These are phyloP conservation scores for Mus pahari DNA, from an alignment of 2,113 vertebrate genomes.

Conservation along the genomic window DNA sequence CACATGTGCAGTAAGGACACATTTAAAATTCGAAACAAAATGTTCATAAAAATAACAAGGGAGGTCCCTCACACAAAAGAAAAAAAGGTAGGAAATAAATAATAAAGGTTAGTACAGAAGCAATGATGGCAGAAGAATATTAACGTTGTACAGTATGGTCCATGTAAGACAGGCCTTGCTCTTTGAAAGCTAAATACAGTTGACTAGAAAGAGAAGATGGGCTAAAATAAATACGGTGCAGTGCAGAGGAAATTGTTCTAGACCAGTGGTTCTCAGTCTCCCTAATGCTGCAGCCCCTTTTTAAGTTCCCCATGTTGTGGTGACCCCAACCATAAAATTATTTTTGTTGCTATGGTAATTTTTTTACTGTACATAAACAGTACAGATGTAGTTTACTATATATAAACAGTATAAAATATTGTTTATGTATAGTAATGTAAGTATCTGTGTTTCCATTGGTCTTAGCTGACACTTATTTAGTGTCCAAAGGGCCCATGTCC, in stretches of 20 bases:
- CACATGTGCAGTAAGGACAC: constrained; percentile 8
- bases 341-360: background rate
- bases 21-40: background rate
- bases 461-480: background rate
- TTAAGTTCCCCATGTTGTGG: background rate
- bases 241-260: background rate
- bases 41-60: background rate
- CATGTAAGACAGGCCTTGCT: background rate
- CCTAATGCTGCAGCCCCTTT: background rate
- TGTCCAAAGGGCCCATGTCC: background rate
- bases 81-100: background rate
- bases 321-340: background rate
- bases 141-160: background rate
- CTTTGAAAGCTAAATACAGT: background rate
- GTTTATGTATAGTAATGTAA: background rate
- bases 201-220: background rate
- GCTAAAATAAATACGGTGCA: background rate
- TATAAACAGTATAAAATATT: too few species aligned
- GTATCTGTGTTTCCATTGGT: background rate
- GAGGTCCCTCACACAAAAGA: background rate
- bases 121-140: background rate
- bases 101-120: background rate
- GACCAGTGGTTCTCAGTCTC: background rate
- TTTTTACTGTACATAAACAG: background rate
- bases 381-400: too few species aligned